Evolutionary conservation across 2,113 vertebrate species (phyloP).

Genomic region (Microcebus ravelobensis): DNA sequence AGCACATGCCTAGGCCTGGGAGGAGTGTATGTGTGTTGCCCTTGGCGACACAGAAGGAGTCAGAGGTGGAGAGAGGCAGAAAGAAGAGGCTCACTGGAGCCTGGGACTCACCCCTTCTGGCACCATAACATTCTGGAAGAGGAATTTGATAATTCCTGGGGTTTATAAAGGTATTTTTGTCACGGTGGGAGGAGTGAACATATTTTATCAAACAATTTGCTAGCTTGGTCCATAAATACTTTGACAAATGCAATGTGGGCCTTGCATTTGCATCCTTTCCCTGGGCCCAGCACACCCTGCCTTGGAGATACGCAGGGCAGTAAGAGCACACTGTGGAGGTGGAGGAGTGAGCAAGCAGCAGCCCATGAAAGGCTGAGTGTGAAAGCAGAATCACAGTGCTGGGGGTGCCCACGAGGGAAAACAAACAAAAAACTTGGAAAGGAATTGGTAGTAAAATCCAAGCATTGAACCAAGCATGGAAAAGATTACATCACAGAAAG

Average conservation of each 20-base stretch:
- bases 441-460: not conserved
- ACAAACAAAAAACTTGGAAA: not conserved
- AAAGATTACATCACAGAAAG: not conserved
- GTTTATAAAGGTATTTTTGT: not conserved
- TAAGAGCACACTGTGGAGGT: not conserved
- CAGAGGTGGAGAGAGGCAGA: not conserved
- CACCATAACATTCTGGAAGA: not conserved
- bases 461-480: not conserved
- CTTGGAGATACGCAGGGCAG: not conserved
- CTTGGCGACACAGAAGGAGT: not conserved
- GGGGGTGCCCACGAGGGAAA: accelerated
- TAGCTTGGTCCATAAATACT: not conserved
- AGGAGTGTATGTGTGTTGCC: no score
- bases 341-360: not conserved
- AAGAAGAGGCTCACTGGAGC: not conserved
- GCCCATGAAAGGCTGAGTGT: not conserved
- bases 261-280: not conserved
- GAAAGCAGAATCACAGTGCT: not conserved
- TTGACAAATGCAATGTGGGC: not conserved
- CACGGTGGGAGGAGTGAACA: not conserved
- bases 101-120: not conserved
- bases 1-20: accelerated
- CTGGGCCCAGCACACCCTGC: not conserved
- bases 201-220: not conserved
- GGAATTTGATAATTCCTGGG: not conserved